Percentiles rank a stretch among this genome's conserved stretches.
These are phyloP conservation scores for Anhinga anhinga DNA, from an alignment of 2,113 vertebrate species.

Conservation along the genomic window DNA sequence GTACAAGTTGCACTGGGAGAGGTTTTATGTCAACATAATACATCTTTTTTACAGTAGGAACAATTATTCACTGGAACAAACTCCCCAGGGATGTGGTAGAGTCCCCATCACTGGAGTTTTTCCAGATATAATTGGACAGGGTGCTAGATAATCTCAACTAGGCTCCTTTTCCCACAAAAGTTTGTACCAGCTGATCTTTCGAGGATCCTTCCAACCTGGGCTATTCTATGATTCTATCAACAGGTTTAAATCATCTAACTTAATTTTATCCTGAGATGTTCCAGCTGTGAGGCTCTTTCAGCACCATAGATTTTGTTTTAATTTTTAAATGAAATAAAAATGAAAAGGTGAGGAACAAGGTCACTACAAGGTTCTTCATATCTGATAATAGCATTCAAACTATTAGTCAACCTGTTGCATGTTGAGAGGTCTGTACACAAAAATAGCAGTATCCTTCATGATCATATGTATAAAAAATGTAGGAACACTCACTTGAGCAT, in stretches of 20 bases:
- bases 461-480: not conserved
- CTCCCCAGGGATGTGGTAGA: not conserved
- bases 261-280: not conserved
- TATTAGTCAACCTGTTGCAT: not conserved
- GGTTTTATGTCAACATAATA: not conserved
- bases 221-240: not conserved
- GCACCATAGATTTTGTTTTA: not conserved
- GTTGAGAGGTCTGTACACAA: not conserved
- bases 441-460: not conserved
- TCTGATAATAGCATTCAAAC: not conserved
- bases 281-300: not conserved
- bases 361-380: not conserved
- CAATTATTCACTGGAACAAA: not conserved
- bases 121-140: not conserved
- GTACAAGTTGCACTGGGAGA: not conserved
- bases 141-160: not conserved
- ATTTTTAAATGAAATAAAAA: not conserved
- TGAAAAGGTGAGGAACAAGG: not conserved
- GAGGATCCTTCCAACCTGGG: not conserved
- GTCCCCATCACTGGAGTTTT: not conserved
- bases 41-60: not conserved
- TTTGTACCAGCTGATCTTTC: not conserved
- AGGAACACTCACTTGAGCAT: not conserved
- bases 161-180: not conserved
- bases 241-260: not conserved